These are phyloP conservation scores for Phoebastria nigripes DNA, from an alignment of 2,797 vertebrate genomes.

Conservation along the genomic window DNA sequence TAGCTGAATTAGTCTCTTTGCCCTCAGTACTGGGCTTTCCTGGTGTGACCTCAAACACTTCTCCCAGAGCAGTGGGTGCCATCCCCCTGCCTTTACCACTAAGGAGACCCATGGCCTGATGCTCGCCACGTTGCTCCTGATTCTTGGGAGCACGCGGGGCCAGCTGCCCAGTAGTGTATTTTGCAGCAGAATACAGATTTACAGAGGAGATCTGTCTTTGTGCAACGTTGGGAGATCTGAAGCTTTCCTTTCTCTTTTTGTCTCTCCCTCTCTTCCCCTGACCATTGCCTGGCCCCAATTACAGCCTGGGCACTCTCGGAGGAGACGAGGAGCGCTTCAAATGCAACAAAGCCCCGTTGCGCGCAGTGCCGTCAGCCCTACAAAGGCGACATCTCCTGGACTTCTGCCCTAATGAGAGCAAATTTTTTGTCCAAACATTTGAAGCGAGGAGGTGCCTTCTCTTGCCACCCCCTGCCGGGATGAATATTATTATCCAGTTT, in stretches of 20 bases:
- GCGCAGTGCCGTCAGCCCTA: neutral
- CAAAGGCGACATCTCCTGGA: conserved; percentile 41
- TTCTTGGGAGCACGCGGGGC: fast-evolving
- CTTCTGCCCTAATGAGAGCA: conserved; percentile 61
- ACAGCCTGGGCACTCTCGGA: neutral
- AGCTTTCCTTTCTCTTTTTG: neutral
- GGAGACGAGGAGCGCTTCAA: neutral
- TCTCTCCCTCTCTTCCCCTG: neutral
- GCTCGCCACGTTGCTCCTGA: fast-evolving
- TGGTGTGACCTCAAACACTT: neutral
- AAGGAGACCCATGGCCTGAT: neutral
- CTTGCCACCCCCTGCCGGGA: conserved; percentile 82
- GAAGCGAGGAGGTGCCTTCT: conserved; percentile 86
- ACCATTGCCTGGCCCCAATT: neutral
- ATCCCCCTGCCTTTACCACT: neutral
- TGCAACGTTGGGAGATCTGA: fast-evolving
- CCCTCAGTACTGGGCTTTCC: neutral
- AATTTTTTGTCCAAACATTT: conserved; percentile 86
- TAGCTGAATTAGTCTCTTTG: neutral
- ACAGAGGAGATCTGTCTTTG: neutral
- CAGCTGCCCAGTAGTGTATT: neutral
- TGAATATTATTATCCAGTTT: conserved; percentile 87
- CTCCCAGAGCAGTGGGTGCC: neutral
- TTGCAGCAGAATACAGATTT: fast-evolving
- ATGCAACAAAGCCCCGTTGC: neutral